Evolutionary conservation across 1,140 invertebrate species (phyloP), one percentile per base, ranked within the genome.

Genomic region (Achatina immaculata): DNA sequence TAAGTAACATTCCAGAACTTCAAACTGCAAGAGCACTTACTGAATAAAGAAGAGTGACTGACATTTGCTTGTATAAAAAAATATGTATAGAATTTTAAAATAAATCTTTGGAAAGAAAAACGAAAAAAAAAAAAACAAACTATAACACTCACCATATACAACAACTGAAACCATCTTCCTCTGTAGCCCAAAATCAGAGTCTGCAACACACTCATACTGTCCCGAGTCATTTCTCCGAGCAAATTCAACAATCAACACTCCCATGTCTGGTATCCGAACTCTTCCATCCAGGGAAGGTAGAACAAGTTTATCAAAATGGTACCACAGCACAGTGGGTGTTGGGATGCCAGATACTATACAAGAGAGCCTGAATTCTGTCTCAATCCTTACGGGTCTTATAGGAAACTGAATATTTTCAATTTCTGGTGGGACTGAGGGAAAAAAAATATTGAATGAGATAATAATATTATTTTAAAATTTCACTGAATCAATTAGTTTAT

Each of bases 141-240:
- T n/a, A 43, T 9, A 31, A 36, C n/a, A 48, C 78, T 80, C 48
- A 80, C 78, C 78, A 72, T 71, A 80, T 2, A 80, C 68, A 80
- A 36, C 24, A 14, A 80, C n/a, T 11, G 68, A 34, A 24, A 72
- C 28, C 16, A 36, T n/a, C 38, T 28, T 42, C 14, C 21, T 51
- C 28, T 80, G 42, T 21, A 2, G 7, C 21, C 78, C 78, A 48
- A 34, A 42, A 1, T 7, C 14, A n/a, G 78, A 80, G 4, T 21
- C 28, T 9, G 66, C 68, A 42, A 14, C 9, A 72, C 78, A 80
- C 36, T 80, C 68, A 48, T 80, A 80, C 19, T 42, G 42, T 36
- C 78, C 78, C 24, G 66, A 48, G 40, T 80, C 78, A 42, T 69
- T 43, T 36, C 40, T 36, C 31, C 14, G n/a, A n/a, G 45, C 78